phyloP scores from a whole-genome alignment of 2,797 vertebrate species.

The Agapornis canus region DNA sequence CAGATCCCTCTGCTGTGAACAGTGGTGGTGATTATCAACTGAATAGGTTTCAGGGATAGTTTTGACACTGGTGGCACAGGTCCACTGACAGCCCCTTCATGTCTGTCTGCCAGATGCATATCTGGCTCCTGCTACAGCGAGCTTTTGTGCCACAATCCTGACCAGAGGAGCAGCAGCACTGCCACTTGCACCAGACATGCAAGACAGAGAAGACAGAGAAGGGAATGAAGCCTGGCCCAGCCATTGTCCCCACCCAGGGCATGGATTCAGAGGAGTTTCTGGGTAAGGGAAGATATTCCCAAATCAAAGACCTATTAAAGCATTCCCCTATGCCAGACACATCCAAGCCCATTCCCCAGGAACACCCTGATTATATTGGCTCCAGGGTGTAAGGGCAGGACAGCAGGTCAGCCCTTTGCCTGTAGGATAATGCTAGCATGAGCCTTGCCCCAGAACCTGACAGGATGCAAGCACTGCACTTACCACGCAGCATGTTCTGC shows the following conservation, averaged over 20 bases:
- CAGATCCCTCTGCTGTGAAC: background rate
- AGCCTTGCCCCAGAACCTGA: background rate
- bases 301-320: background rate
- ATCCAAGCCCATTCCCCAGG: background rate
- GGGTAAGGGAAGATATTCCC: background rate
- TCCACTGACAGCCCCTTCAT: background rate
- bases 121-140: background rate
- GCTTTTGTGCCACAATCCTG: background rate
- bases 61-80: background rate
- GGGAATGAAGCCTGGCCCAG: background rate
- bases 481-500: constrained; percentile 94
- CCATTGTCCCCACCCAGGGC: background rate
- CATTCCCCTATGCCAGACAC: background rate
- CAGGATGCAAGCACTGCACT: background rate
- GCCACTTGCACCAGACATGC: background rate
- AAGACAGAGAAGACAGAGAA: background rate
- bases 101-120: background rate
- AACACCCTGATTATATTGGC: fast-evolving
- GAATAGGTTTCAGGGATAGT: background rate
- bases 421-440: background rate
- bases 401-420: background rate
- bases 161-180: background rate
- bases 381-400: background rate
- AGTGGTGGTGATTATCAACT: background rate
- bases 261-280: background rate